Evolutionary conservation across 2,888 invertebrate species (phyloP), one percentile per base, ranked within the genome.

Genomic region (Heterodera filipjevi): DNA sequence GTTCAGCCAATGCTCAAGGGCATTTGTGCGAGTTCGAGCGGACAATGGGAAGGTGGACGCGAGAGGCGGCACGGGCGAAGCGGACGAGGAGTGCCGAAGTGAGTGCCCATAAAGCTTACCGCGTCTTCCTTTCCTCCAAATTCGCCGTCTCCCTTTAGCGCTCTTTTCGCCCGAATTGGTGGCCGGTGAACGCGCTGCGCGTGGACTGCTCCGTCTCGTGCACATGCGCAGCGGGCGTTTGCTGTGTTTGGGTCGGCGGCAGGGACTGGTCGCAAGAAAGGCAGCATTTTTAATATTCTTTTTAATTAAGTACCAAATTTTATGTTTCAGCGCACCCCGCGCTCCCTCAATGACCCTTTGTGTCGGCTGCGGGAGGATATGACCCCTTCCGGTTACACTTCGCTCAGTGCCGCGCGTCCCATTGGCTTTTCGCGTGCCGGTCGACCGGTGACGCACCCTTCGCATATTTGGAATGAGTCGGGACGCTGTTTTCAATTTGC

Each of bases 71-170:
- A 35, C 68, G 22, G 35, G 12, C 22, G 33, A 35, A 16, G 68
- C 68, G 68, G 33, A 68, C 68, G 33, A 33, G 68, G 33, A 68
- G 68, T 68, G 35, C 68, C 33, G 33, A 68, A 68, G 68, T 68
- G 35, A 64, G 64, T 64, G n/a, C n/a, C n/a, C n/a, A n/a, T n/a
- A n/a, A n/a, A n/a, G n/a, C n/a, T n/a, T n/a, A n/a, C n/a, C n/a
- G n/a, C n/a, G n/a, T n/a, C n/a, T n/a, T n/a, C 6, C 64, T 64
- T 14, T 22, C 27, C 14, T 8, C 64, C 22, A 10, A 64, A 64
- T 8, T 16, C 64, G 0, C 22, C 64, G 6, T 8, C 27, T 49
- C 49, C 19, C 49, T 33, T 68, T 14, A 68, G 68, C 68, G 22
- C 68, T 68, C n/a, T 68, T 68, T 68, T 32, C 35, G 68, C 68